Base-by-base conservation (phyloP, 2,797 vertebrate species). In the Thripadectes ignobilis region DNA sequence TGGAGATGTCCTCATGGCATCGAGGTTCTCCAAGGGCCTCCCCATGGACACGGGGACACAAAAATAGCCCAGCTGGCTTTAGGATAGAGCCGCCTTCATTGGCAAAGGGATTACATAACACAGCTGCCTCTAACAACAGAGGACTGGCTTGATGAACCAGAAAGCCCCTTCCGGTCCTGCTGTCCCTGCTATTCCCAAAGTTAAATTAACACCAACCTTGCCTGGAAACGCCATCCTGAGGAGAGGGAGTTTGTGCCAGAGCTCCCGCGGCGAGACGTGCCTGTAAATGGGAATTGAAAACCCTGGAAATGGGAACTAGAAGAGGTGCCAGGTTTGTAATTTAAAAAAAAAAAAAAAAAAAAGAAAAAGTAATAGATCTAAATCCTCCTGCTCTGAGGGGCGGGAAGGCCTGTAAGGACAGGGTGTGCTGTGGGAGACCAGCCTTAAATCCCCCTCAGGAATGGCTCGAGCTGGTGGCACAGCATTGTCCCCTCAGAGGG, bases 131-230 rank as follows among this genome's bases (percentile, higher is more conserved):
- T 94, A 93, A 95, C 88, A 93, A 85, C 84, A 74, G 77, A 88
- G 80, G 90, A 93, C 94, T 96, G 85, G 86, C 78, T 29, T 94
- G 94, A 90, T 97, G 96, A 97, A 95, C 94, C 94, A 94, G 92
- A 96, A 95, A 74, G 74, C 45, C 94, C 90, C 95, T 95, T 95
- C 83, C 67, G 92, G 92, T 88, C 85, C 80, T 95, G 82, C 57
- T 86, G 88, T 92, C 95, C 77, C 69, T 82, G 59, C 51, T 86
- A 78, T 89, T 94, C 92, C 94, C 86, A 61, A 93, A 94, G 92
- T 91, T 87, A 93, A 89, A 95, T 89, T 95, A 97, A 89, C 94
- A 89, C 94, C 92, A 97, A 93, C 93, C 95, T 94, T 94, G 80
- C 94, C 91, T 89, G 89, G 84, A 74, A 88, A 92, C 63, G 23